Evolutionary conservation across 2,113 vertebrate species (phyloP).

Genomic region (Bostrychus sinensis): DNA sequence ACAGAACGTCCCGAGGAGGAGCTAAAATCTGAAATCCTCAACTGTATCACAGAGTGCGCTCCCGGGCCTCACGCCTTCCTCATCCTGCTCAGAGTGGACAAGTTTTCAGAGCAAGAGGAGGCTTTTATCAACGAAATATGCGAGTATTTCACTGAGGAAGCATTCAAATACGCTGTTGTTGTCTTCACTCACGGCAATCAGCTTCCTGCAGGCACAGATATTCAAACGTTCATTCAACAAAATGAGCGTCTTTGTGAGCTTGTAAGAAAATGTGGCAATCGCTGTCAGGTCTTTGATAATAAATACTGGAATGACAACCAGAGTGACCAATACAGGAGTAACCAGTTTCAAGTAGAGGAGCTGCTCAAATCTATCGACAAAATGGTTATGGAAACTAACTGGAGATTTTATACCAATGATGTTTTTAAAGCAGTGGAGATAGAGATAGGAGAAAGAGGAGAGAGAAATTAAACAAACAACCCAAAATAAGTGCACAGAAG

Average conservation of each 20-base stretch:
- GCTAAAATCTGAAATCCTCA: constrained; percentile 31
- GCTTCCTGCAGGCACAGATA: constrained; percentile 17
- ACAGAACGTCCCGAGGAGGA: constrained; percentile 13
- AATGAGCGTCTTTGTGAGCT: constrained; percentile 26
- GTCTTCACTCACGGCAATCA: constrained; percentile 61
- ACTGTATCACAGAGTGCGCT: constrained; percentile 36
- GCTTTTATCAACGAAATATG: constrained; percentile 11
- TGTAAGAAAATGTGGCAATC: constrained; percentile 40
- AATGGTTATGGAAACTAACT: constrained; percentile 22
- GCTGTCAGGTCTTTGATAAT: constrained; percentile 60
- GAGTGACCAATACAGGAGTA: constrained; percentile 26
- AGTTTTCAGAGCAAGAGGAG: constrained; percentile 40
- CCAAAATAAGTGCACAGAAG: background rate
- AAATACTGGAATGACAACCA: constrained; percentile 40
- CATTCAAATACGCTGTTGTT: constrained; percentile 30
- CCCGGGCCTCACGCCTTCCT: constrained; percentile 64
- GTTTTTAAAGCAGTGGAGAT: constrained; percentile 3
- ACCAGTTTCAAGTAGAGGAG: constrained; percentile 34
- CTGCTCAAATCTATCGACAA: constrained; percentile 49
- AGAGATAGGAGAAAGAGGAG: constrained; percentile 1
- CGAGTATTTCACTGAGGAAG: constrained; percentile 33
- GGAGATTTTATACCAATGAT: constrained; percentile 27
- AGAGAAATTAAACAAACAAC: background rate
- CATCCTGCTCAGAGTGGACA: constrained; percentile 52
- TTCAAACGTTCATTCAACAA: constrained; percentile 41